Base-by-base conservation (phyloP, 2,888 invertebrate species). In the Acronicta psi region DNA sequence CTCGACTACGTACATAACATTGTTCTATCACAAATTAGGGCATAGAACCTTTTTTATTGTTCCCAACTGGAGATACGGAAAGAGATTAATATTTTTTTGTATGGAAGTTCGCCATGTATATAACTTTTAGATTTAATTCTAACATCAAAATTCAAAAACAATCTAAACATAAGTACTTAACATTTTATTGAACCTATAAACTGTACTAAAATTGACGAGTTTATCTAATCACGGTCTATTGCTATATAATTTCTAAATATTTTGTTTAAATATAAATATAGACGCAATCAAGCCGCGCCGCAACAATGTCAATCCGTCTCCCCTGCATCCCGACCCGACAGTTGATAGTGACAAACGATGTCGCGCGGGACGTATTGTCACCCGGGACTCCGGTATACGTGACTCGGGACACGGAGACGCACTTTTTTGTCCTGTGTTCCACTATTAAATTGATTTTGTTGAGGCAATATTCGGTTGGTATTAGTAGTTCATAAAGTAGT, bases 281-380 rank as follows among this genome's bases (percentile, higher is more conserved):
- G 37, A 46, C 34, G 36, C 36, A 25, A 49, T 44, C 44, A 41
- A 49, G 51, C n/a, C n/a, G n/a, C n/a, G 46, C 47, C 51, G 51
- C 20, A 31, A 42, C 46, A 50, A 42, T 59, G 25, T 64, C 67
- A 58, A 58, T 60, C 55, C 56, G 66, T 47, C 63, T 45, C 52
- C 68, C 68, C 41, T 64, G 55, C 56, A 62, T 68, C 67, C 67
- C 67, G 43, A 44, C 67, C 67, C 67, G 43, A 44, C 65, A 50
- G 65, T 59, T 80, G 82, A 83, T 81, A 73, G 80, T 85, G 86
- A 87, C 82, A 84, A 85, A 87, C 77, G 82, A 80, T 62, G 65
- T 46, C 49, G 57, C 57, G 57, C 59, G 71, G 69, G 75, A 68
- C 64, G 64, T 59, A 59, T 61, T 63, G 59, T 61, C 59, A 56